phyloP scores from a whole-genome alignment of 2,888 invertebrate species.

The Trachelus stipa region DNA sequence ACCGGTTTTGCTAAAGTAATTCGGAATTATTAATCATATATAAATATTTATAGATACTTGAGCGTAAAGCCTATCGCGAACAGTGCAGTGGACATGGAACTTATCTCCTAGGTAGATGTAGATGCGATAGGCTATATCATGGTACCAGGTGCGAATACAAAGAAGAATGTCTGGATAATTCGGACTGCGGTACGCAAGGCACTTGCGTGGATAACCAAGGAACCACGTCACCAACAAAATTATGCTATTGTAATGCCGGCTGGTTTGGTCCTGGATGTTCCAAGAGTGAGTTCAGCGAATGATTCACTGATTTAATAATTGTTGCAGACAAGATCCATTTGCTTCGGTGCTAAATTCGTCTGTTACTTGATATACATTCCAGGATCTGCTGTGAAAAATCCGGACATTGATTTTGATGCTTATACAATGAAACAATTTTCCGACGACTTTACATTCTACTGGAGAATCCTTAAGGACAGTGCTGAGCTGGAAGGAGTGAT shows the following conservation, averaged over 20 bases:
- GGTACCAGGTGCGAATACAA: slow-evolving; percentile 88
- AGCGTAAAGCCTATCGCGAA: slow-evolving; percentile 82
- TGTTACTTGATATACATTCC: slow-evolving; percentile 26
- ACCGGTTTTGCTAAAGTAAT: too few relatives aligned
- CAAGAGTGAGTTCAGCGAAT: slow-evolving; percentile 74
- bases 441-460: slow-evolving; percentile 82
- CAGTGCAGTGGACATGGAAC: slow-evolving; percentile 88
- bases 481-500: slow-evolving; percentile 90
- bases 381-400: slow-evolving; percentile 83
- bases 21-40: not conserved
- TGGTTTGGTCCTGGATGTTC: slow-evolving; percentile 89
- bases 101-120: slow-evolving; percentile 81
- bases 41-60: slow-evolving; percentile 49
- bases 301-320: too few relatives aligned
- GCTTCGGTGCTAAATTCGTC: slow-evolving; percentile 1
- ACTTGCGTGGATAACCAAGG: slow-evolving; percentile 85
- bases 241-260: slow-evolving; percentile 92
- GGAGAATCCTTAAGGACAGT: slow-evolving; percentile 84
- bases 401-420: slow-evolving; percentile 77
- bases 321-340: slow-evolving; percentile 1
- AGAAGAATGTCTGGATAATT: slow-evolving; percentile 87
- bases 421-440: slow-evolving; percentile 81
- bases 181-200: slow-evolving; percentile 88
- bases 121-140: slow-evolving; percentile 83
- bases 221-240: slow-evolving; percentile 82